Percentiles rank a stretch among this genome's conserved stretches.
These are phyloP conservation scores for Orthonychiurus folsomi DNA, from an alignment of 2,888 invertebrate genomes.

Conservation along the genomic window DNA sequence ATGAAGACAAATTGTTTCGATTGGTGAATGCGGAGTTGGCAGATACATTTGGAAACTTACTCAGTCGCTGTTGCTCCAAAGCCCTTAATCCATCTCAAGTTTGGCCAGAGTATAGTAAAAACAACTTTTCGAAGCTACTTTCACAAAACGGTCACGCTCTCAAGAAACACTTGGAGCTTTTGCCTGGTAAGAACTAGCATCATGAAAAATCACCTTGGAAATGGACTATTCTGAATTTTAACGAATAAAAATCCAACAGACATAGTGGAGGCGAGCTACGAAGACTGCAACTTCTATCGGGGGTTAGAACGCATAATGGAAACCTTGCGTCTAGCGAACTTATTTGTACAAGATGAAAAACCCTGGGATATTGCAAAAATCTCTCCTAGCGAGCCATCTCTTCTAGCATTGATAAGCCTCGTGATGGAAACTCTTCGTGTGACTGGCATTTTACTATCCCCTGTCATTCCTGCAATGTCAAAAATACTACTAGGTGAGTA, in stretches of 20 bases:
- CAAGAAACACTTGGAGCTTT: constrained; percentile 50
- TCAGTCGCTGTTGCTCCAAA: constrained; percentile 66
- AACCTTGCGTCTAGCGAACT: constrained; percentile 67
- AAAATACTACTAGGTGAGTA: constrained; percentile 54
- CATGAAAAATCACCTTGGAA: not conserved
- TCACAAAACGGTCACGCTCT: constrained; percentile 47
- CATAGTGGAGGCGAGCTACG: constrained; percentile 59
- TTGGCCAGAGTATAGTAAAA: constrained; percentile 53
- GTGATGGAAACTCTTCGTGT: constrained; percentile 77
- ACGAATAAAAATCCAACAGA: constrained; percentile 42
- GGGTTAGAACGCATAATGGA: constrained; percentile 68
- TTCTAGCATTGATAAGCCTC: constrained; percentile 67
- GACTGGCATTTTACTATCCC: constrained; percentile 69
- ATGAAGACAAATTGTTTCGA: constrained; percentile 61
- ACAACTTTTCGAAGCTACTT: constrained; percentile 46
- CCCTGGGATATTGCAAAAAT: constrained; percentile 79
- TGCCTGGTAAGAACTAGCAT: not conserved
- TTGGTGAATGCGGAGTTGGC: constrained; percentile 81
- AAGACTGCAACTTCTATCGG: constrained; percentile 69
- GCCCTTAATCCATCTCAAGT: constrained; percentile 68
- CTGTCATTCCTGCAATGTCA: constrained; percentile 69
- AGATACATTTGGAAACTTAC: constrained; percentile 82
- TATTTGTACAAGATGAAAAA: constrained; percentile 72
- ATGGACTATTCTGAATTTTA: constrained; percentile 5
- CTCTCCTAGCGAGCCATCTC: constrained; percentile 46